Base-by-base conservation (phyloP, 2,888 invertebrate genomes). In the Apotomis betuletana region DNA sequence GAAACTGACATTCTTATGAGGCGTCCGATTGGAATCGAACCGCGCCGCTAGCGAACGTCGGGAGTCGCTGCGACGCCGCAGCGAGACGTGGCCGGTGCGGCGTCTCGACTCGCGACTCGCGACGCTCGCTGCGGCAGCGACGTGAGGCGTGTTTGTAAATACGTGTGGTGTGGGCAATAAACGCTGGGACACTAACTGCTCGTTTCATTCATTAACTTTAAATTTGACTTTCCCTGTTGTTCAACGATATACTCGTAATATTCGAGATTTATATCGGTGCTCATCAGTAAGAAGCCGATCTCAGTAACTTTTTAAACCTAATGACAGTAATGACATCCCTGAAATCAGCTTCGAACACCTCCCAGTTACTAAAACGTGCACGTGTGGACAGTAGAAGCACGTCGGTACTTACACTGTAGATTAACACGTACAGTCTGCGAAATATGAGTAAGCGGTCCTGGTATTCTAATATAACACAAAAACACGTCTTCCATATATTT, bases 181-280 rank as follows among this genome's bases (percentile, higher is more conserved):
- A 88, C 58, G 77, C 74, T 87, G 79, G 75, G 74, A 80, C 78
- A 85, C 85, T 88, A 88, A 88, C 86, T 70, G 87, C 87, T 88
- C 75, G 87, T 88, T 88, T 88, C 79, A 88, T 87, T 88, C 77
- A 79, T 80, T 84, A 77, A 78, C 77, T 75, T 64, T 44, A 52
- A 60, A 27, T 27, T 44, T 36, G 44, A 36, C 10, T 27, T n/a
- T 12, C 12, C 9, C 54, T 63, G 27, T 57, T 65, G 65, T n/a
- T 9, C 65, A n/a, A 46, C 12, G 57, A 49, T 36, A 13, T 9
- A 27, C 27, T 27, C 27, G 27, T 27, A n/a, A 9, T 1, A 36
- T n/a, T 15, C 0, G 27, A 58, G 5, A 38, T n/a, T 38, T 5
- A 12, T n/a, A 59, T 59, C 59, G 41, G n/a, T 36, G 36, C n/a